phyloP scores from a whole-genome alignment of 2,113 vertebrate genomes.

The Corvus cornix region DNA sequence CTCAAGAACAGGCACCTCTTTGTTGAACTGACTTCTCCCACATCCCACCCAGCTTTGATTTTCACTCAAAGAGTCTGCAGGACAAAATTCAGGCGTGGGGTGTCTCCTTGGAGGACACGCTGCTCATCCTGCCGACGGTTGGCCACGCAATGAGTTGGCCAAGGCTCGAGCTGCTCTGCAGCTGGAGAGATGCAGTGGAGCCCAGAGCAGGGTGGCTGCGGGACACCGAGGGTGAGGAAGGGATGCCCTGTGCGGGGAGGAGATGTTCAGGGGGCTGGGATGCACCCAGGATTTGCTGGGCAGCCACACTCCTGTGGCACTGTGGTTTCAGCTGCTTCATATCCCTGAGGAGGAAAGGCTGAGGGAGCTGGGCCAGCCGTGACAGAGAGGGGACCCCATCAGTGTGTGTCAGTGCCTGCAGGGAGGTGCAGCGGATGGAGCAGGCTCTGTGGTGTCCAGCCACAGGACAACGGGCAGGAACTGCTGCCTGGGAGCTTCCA shows the following conservation, averaged over 20 bases:
- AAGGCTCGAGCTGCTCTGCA: background rate
- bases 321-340: background rate
- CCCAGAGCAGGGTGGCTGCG: background rate
- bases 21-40: background rate
- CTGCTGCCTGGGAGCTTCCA: background rate
- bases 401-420: background rate
- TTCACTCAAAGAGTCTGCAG: background rate
- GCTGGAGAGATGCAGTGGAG: background rate
- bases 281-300: background rate
- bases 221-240: background rate
- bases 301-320: background rate
- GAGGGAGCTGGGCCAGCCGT: background rate
- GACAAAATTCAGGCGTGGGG: background rate
- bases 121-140: background rate
- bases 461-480: background rate
- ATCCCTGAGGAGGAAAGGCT: background rate
- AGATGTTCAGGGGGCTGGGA: background rate
- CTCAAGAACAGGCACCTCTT: background rate
- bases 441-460: background rate
- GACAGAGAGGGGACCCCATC: background rate
- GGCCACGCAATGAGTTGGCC: background rate
- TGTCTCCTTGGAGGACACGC: background rate
- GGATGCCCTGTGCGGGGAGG: fast-evolving
- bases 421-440: background rate
- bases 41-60: background rate